These are phyloP conservation scores for Falco rusticolus DNA, from an alignment of 2,797 vertebrate species.

Conservation along the genomic window DNA sequence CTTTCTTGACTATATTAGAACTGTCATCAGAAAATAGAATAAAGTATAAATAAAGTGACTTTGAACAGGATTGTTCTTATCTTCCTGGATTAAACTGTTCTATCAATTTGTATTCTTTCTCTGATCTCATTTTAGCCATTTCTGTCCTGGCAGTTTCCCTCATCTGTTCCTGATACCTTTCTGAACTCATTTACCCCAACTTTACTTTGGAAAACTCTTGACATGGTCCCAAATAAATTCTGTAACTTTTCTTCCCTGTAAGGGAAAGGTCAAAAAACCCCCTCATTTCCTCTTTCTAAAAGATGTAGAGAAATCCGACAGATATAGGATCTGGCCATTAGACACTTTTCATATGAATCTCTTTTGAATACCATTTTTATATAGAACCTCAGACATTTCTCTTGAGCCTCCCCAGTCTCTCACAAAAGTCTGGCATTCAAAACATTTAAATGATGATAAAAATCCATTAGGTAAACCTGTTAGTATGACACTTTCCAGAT, in stretches of 20 bases:
- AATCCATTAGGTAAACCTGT: background rate
- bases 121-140: background rate
- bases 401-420: background rate
- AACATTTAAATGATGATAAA: background rate
- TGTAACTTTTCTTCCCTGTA: background rate
- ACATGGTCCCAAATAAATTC: background rate
- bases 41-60: background rate
- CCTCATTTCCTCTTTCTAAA: background rate
- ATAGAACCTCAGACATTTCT: background rate
- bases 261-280: background rate
- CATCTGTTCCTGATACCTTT: background rate
- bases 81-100: background rate
- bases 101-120: background rate
- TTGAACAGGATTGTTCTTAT: background rate
- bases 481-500: background rate
- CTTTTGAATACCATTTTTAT: background rate
- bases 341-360: background rate
- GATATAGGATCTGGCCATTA: background rate
- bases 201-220: background rate
- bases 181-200: background rate
- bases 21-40: background rate
- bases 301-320: background rate
- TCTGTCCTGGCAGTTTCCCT: background rate
- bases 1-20: background rate
- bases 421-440: background rate